Percentiles rank a stretch among this genome's conserved stretches.
Evolutionary conservation across 2,797 vertebrate genomes (phyloP).

Genomic region (Vespertilio murinus): DNA sequence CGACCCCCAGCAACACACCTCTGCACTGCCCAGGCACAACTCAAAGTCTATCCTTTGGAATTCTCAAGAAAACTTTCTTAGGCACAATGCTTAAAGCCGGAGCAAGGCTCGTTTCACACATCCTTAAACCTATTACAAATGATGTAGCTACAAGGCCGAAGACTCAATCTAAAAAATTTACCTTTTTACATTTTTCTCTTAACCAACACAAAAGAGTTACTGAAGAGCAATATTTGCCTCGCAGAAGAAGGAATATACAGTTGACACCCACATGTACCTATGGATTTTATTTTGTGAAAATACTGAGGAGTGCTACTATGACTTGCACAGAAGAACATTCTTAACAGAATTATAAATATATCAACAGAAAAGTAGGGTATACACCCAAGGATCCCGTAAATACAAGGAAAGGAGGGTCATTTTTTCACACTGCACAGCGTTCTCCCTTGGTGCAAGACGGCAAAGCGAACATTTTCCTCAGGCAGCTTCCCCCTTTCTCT

Average conservation of each 20-base stretch:
- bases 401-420: background rate
- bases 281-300: background rate
- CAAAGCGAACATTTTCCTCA: background rate
- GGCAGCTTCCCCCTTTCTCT: background rate
- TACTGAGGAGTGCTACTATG: background rate
- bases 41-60: background rate
- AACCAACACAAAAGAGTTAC: background rate
- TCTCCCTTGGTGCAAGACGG: background rate
- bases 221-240: background rate
- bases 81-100: fast-evolving
- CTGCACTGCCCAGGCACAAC: background rate
- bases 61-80: background rate
- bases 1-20: background rate
- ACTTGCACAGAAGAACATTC: background rate
- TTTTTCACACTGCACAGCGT: background rate
- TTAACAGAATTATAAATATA: background rate
- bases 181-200: background rate
- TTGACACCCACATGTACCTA: background rate
- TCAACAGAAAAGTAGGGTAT: background rate
- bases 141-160: background rate
- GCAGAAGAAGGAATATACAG: background rate
- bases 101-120: background rate
- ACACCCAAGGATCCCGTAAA: background rate
- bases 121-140: background rate
- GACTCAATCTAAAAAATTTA: background rate